phyloP scores from a whole-genome alignment of 2,888 invertebrate species.

The Zaprionus bogoriensis region DNA sequence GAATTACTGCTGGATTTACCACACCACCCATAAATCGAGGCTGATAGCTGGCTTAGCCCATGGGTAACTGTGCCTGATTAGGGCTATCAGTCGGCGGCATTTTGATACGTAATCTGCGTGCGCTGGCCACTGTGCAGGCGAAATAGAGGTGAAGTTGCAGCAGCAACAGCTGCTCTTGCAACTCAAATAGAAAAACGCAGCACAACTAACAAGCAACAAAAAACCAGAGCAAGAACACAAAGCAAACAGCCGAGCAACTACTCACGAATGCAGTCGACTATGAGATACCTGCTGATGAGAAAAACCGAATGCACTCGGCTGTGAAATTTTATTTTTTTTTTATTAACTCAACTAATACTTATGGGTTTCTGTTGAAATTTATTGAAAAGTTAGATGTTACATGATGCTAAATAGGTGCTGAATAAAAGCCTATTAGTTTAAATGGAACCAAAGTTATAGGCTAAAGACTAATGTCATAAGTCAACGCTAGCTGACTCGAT shows the following conservation, averaged over 20 bases:
- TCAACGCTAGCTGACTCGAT: no score
- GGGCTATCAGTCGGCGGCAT: not conserved
- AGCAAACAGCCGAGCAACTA: not conserved
- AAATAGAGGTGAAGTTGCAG: conserved; percentile 36
- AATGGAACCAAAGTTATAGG: no score
- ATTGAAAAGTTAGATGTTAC: no score
- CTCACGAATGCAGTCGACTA: not conserved
- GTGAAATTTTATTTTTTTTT: no score
- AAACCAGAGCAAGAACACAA: not conserved
- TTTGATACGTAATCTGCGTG: conserved; percentile 2
- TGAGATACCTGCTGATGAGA: no score
- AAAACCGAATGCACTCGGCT: not conserved
- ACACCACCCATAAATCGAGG: not conserved
- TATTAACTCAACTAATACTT: no score
- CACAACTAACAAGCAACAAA: conserved; percentile 26
- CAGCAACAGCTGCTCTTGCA: conserved; percentile 48
- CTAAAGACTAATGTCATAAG: no score
- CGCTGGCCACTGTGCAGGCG: conserved; percentile 31
- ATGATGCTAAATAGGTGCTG: no score
- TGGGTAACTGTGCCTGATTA: not conserved
- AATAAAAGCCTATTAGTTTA: no score
- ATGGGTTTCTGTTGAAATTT: no score
- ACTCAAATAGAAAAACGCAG: conserved; percentile 40
- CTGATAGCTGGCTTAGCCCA: conserved; percentile 23
- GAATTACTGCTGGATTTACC: not conserved